Evolutionary conservation across 2,888 invertebrate genomes (phyloP).

Genomic region (Palloptera scutellata): DNA sequence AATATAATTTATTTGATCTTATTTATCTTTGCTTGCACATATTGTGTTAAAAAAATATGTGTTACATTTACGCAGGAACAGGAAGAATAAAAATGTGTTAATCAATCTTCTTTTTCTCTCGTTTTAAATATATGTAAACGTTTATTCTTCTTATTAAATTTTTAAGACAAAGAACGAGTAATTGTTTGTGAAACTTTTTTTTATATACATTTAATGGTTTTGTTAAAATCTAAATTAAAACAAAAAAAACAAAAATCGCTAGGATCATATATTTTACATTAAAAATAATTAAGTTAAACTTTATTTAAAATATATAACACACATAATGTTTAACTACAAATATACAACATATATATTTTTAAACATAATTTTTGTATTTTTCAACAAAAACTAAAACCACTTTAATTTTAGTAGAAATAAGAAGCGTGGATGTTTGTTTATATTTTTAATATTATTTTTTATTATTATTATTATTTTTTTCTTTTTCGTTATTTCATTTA

Average conservation of each 20-base stretch:
- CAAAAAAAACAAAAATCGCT: constrained; percentile 35
- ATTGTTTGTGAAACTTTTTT: constrained; percentile 13
- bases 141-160: too few relatives aligned
- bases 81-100: too few relatives aligned
- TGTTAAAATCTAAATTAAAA: constrained; percentile 33
- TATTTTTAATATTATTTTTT: constrained; percentile 41
- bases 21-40: too few relatives aligned
- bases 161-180: too few relatives aligned
- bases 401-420: constrained; percentile 9
- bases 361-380: constrained; percentile 37
- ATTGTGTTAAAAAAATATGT: too few relatives aligned
- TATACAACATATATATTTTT: neutral
- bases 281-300: constrained; percentile 33
- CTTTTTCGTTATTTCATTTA: constrained; percentile 43
- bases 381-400: constrained; percentile 39
- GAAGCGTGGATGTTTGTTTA: constrained; percentile 54
- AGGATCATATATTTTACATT: constrained; percentile 36
- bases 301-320: constrained; percentile 24
- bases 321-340: neutral
- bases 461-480: constrained; percentile 37
- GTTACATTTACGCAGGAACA: too few relatives aligned
- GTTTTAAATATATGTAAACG: too few relatives aligned
- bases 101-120: too few relatives aligned
- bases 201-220: constrained; percentile 20
- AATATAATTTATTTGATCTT: too few relatives aligned